phyloP scores from a whole-genome alignment of 2,113 vertebrate species.

The Lipophrys pholis region DNA sequence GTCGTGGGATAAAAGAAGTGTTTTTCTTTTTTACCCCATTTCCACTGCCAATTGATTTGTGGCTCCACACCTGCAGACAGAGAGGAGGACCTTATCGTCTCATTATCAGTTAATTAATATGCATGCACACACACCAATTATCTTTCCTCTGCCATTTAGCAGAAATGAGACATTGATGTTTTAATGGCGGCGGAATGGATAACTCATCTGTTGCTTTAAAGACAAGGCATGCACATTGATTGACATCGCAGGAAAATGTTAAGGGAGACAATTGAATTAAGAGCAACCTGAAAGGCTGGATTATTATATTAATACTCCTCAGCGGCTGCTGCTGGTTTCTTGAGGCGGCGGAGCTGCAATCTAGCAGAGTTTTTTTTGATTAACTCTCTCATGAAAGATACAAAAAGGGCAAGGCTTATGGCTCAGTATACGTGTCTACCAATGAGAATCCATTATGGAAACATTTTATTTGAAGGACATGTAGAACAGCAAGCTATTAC shows the following conservation, averaged over 20 bases:
- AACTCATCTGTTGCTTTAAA: constrained; percentile 83
- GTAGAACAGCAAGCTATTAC: constrained; percentile 63
- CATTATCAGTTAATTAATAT: constrained; percentile 98
- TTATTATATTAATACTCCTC: constrained; percentile 64
- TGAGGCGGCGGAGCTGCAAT: constrained; percentile 14
- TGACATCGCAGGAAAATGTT: constrained; percentile 69
- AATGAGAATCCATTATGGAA: constrained; percentile 60
- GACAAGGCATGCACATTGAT: constrained; percentile 82
- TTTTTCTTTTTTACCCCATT: constrained; percentile 82
- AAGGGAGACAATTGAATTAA: constrained; percentile 75
- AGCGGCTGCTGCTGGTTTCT: constrained; percentile 29
- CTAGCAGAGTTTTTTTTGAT: constrained; percentile 29
- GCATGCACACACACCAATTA: constrained; percentile 90
- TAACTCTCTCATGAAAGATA: constrained; percentile 43
- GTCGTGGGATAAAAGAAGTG: constrained; percentile 84
- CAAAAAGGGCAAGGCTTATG: constrained; percentile 42
- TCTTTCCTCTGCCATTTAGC: constrained; percentile 89
- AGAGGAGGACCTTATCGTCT: constrained; percentile 86
- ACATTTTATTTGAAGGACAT: constrained; percentile 77
- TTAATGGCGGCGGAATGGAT: constrained; percentile 87
- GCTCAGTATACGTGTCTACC: constrained; percentile 11
- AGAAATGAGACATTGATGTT: constrained; percentile 89
- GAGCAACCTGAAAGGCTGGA: constrained; percentile 63
- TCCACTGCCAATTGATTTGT: constrained; percentile 89
- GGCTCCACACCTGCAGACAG: constrained; percentile 89